Evolutionary conservation across 2,888 invertebrate genomes (phyloP), one percentile per base, ranked within the genome.

Genomic region (Leptinotarsa peninsularis): DNA sequence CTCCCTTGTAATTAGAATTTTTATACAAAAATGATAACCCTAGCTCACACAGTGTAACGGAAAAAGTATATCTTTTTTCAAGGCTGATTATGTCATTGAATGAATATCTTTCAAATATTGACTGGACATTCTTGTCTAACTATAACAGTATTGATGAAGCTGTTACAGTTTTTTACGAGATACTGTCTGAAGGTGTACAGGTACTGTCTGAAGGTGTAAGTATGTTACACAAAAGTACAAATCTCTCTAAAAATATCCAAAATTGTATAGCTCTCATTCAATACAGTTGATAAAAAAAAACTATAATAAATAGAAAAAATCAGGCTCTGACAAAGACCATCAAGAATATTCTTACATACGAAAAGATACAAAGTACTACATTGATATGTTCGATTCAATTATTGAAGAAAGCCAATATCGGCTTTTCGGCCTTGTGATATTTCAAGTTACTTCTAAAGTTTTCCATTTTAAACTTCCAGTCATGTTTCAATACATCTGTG

Each of bases 231-330:
- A 33, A 33, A 68, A 56, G 18, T 68, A 33, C 56, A 68, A 68
- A 43, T 54, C 27, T 5, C 18, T 68, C 4, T 68, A 27, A 18
- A 68, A 68, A 56, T 68, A 68, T 54, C 33, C 68, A 13, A 68
- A 68, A 68, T 68, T 23, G 56, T 68, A 68, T 56, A 68, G 56
- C n/a, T 3, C 7, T 27, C 52, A 68, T 54, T 56, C 56, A 4
- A 68, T 56, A 4, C 27, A 68, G 56, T 54, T 68, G 0, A 68
- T 68, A n/a, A 68, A 68, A 68, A 68, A 68, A 68, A 56, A n/a
- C 3, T 17, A 68, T 33, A 68, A 68, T 54, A 54, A 68, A 33
- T 68, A 52, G 1, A 68, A 68, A 52, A 68, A 68, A 2, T 17
- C 68, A 17, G 68, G 68, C 21, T 54, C 33, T 33, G 33, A 56